Evolutionary conservation across 2,888 invertebrate genomes (phyloP).

Genomic region (Lasioglossum villosulum): DNA sequence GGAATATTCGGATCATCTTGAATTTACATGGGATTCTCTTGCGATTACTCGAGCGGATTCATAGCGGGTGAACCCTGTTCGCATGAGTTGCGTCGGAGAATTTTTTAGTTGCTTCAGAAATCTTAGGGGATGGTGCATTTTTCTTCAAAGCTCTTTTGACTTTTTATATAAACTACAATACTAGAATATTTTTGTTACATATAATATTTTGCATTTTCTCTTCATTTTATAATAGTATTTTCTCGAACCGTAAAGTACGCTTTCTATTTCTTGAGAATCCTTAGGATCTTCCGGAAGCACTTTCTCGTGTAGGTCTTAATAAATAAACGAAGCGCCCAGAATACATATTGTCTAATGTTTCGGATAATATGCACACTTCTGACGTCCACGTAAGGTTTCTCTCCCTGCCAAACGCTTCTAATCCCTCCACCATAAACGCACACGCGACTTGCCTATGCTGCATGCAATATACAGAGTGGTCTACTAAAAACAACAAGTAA

Average conservation of each 20-base stretch:
- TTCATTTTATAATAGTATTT: too few species aligned
- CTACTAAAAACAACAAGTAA: conserved; percentile 6
- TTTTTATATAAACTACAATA: too few species aligned
- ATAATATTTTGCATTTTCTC: too few species aligned
- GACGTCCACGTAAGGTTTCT: background rate
- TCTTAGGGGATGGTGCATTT: background rate
- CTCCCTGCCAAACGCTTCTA: conserved; percentile 13
- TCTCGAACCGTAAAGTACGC: too few species aligned
- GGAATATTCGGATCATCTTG: background rate
- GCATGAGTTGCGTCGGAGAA: background rate
- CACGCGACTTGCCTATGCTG: background rate
- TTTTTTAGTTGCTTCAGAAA: background rate
- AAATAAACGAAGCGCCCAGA: background rate
- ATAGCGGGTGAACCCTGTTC: too few species aligned
- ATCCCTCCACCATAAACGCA: conserved; percentile 22
- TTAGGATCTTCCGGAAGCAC: too few species aligned
- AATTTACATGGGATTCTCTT: background rate
- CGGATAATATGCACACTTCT: background rate
- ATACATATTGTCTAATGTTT: background rate
- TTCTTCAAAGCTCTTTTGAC: too few species aligned
- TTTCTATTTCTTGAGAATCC: too few species aligned
- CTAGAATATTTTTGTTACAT: too few species aligned
- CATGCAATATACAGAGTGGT: conserved; percentile 16
- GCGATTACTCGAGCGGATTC: too few species aligned
- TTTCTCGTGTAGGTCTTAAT: too few species aligned